Conservation (phyloP, 1,140 invertebrate species). For the Drosophila orena region DNA sequence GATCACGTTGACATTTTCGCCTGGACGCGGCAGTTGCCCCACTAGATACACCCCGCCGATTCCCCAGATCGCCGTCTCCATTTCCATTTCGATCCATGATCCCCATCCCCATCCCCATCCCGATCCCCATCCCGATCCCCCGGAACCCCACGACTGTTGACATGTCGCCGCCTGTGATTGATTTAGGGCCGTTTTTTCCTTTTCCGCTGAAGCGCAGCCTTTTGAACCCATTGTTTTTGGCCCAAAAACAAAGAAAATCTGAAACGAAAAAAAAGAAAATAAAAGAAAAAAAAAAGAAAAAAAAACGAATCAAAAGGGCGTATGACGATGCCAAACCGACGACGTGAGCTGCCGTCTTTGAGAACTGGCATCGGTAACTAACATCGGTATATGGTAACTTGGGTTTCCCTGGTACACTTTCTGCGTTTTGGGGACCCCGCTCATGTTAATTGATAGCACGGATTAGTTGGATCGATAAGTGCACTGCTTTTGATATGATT, state of each 20-base stretch:
- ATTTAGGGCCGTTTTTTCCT: slow-evolving; percentile 79
- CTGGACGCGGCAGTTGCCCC: slow-evolving; percentile 33
- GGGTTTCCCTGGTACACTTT: not conserved
- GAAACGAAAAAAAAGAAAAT: slow-evolving; percentile 28
- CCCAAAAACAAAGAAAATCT: slow-evolving; percentile 32
- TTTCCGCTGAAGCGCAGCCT: slow-evolving; percentile 78
- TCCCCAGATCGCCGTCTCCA: not conserved
- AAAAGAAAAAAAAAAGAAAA: too few species aligned
- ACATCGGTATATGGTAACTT: not conserved
- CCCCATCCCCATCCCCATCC: not conserved
- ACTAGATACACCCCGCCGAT: not conserved
- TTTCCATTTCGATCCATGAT: not conserved
- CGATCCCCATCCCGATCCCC: too few species aligned
- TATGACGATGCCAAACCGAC: slow-evolving; percentile 15
- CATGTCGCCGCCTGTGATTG: slow-evolving; percentile 74
- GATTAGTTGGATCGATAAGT: slow-evolving; percentile 45
- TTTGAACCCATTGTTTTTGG: slow-evolving; percentile 81
- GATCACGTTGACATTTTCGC: slow-evolving; percentile 78
- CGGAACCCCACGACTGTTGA: slow-evolving; percentile 52
- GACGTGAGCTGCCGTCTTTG: slow-evolving; percentile 24
- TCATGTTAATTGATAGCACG: slow-evolving; percentile 62
- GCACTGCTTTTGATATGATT: slow-evolving; percentile 22
- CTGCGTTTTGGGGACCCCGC: not conserved
- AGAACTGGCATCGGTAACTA: slow-evolving; percentile 9
- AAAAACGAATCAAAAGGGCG: slow-evolving; percentile 19